phyloP scores from a whole-genome alignment of 2,888 invertebrate species.

The Lasioglossum pauxillum region DNA sequence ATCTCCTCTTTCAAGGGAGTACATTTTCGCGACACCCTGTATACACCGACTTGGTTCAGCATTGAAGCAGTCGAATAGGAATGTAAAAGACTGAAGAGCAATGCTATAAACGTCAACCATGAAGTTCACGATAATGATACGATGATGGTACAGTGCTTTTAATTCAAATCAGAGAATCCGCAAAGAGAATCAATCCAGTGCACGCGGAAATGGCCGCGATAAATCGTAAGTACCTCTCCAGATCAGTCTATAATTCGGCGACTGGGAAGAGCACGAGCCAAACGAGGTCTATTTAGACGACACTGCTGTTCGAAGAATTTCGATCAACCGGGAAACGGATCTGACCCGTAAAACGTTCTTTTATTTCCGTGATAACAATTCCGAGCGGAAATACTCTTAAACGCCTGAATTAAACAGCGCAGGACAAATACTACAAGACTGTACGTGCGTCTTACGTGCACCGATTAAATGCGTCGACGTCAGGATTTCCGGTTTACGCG shows the following conservation, averaged over 20 bases:
- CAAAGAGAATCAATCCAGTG: constrained; percentile 14
- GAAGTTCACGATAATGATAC: not conserved
- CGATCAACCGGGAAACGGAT: constrained; percentile 7
- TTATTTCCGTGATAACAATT: constrained; percentile 31
- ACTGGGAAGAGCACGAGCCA: constrained; percentile 21
- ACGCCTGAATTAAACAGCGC: constrained; percentile 22
- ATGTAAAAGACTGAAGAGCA: not conserved
- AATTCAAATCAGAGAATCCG: constrained; percentile 17
- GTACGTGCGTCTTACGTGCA: not conserved
- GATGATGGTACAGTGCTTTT: not conserved
- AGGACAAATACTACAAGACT: constrained; percentile 3
- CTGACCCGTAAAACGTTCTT: constrained; percentile 19
- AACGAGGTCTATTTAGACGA: not conserved
- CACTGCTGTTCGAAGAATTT: not conserved
- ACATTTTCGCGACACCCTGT: too few relatives aligned
- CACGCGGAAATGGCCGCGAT: constrained; percentile 5
- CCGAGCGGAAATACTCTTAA: not conserved
- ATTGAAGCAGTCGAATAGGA: not conserved
- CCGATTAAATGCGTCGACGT: not conserved
- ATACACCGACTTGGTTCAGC: not conserved
- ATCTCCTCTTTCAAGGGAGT: too few relatives aligned
- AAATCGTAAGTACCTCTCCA: constrained; percentile 10
- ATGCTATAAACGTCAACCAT: not conserved
- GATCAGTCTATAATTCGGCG: constrained; percentile 24
- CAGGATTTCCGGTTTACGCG: constrained; percentile 17